A percentile compares a stretch with the other conserved stretches of the same genome.
Conservation (phyloP, 2,797 vertebrate genomes). For the Halcyon chelicuti region DNA sequence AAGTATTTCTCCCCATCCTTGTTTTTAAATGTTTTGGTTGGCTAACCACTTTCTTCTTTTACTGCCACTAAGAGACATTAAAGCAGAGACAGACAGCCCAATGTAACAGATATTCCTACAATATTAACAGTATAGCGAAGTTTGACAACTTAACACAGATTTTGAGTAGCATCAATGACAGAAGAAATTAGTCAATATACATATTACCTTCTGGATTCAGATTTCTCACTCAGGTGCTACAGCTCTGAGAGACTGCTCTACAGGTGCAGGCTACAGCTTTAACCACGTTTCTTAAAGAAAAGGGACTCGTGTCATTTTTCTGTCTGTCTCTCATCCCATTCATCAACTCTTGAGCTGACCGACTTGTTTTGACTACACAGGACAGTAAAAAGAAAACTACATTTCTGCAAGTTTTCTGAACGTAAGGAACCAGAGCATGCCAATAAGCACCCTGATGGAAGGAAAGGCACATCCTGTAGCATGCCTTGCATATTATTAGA, state of each 20-base stretch:
- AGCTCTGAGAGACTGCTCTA: background rate
- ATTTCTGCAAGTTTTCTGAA: background rate
- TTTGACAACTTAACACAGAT: background rate
- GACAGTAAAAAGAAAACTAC: background rate
- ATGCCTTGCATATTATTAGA: background rate
- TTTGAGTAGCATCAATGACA: background rate
- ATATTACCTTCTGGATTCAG: background rate
- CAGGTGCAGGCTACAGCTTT: background rate
- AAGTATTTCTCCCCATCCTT: background rate
- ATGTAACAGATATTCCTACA: background rate
- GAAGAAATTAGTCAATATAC: background rate
- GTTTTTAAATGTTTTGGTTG: background rate
- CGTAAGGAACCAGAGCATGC: background rate
- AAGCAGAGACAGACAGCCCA: background rate
- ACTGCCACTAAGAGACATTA: background rate
- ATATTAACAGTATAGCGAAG: background rate
- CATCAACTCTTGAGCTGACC: background rate
- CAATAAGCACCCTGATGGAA: background rate
- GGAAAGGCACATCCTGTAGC: background rate
- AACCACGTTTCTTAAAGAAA: background rate
- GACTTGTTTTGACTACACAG: background rate
- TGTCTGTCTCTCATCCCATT: background rate
- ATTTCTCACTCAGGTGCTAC: background rate
- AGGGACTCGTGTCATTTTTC: background rate
- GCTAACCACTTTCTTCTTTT: background rate